A percentile compares a stretch with the other conserved stretches of the same genome.
Conservation (phyloP, 2,113 vertebrate genomes). For the Colaptes auratus region DNA sequence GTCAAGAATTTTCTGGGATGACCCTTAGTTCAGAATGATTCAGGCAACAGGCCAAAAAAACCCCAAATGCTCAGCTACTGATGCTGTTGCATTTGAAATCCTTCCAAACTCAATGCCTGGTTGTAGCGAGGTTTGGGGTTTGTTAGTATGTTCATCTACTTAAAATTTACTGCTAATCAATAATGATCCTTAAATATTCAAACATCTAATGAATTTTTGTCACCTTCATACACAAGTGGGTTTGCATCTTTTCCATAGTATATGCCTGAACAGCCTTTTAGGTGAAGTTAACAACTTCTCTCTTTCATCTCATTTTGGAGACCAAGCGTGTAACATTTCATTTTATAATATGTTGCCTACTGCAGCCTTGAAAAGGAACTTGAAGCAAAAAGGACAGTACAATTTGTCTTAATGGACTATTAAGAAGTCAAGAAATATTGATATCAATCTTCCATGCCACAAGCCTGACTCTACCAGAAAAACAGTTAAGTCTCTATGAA, state of each 20-base stretch:
- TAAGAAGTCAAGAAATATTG: neutral
- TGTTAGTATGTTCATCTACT: neutral
- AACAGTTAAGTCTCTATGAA: neutral
- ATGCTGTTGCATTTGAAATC: neutral
- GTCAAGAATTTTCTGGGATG: neutral
- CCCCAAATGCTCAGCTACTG: rapidly evolving
- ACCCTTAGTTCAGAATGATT: neutral
- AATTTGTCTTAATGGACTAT: neutral
- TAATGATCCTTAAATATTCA: neutral
- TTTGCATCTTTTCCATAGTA: neutral
- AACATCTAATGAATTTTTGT: neutral
- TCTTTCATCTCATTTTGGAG: neutral
- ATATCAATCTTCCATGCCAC: neutral
- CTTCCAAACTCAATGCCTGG: neutral
- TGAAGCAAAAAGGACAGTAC: neutral
- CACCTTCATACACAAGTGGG: neutral
- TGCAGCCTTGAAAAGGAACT: neutral
- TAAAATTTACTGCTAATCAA: neutral
- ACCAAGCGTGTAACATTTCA: neutral
- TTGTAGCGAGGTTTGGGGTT: neutral
- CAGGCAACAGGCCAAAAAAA: neutral
- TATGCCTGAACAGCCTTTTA: neutral
- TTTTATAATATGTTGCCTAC: neutral
- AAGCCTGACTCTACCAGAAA: neutral
- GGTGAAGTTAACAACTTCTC: neutral